Evolutionary conservation across 2,797 vertebrate genomes (phyloP), one percentile per base, ranked within the genome.

Genomic region (Thripadectes ignobilis): DNA sequence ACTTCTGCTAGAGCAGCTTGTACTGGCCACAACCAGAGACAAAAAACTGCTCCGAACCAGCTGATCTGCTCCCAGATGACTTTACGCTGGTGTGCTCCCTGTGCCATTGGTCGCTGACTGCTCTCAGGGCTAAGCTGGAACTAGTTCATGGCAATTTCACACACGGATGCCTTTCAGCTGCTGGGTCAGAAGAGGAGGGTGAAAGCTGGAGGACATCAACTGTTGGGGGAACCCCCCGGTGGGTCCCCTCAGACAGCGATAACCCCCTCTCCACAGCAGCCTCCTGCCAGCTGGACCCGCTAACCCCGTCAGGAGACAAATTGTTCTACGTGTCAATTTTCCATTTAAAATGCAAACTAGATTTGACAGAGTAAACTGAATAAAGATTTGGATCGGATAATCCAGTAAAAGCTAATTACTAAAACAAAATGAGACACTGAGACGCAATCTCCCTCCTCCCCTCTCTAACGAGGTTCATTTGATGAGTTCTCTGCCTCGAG

Each of bases 391-490:
- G 97, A 98, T 97, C 92, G 89, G 97, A 98, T 98, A 98, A 98
- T 98, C 98, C 98, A 98, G 98, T 98, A 97, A 97, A 97, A 98
- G 98, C 98, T 98, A 98, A 98, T 98, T 98, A 98, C 95, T 94
- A 93, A 97, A 97, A 97, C 96, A 98, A 98, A 98, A 98, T 98
- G 98, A 98, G 97, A 96, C 95, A 93, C 95, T 88, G 93, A 96
- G 95, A 92, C 86, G 26, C 92, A 95, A 89, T 90, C 95, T 91
- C 93, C 91, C 88, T 85, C 95, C 95, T 95, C 94, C 95, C 93
- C 67, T 55, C 69, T 57, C 94, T 96, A 96, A 97, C 85, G 89
- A 96, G 97, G 85, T 73, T 94, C 96, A 88, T 96, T 97, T 97
- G 97, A 97, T 96, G 97, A 96, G 96, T 97, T 97, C 90, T 95